These are phyloP conservation scores for Boulengeromyrus knoepffleri DNA, from an alignment of 2,113 vertebrate genomes.

Conservation along the genomic window DNA sequence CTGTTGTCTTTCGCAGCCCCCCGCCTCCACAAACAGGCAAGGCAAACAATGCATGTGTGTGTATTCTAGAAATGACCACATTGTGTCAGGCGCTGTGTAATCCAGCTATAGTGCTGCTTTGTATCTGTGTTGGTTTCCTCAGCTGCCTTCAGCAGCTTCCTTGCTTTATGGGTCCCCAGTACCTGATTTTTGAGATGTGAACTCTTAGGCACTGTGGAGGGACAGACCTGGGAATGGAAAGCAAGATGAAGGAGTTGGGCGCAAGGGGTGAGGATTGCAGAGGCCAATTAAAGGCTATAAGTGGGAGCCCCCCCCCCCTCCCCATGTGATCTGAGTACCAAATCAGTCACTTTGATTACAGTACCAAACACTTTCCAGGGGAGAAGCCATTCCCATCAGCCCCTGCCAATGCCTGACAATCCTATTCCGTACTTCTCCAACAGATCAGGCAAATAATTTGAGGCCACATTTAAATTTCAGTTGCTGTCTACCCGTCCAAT, in stretches of 20 bases:
- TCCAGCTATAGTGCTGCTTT: background rate
- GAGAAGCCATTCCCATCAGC: background rate
- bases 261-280: background rate
- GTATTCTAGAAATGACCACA: background rate
- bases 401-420: background rate
- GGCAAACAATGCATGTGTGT: background rate
- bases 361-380: background rate
- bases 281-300: background rate
- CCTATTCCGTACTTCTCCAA: background rate
- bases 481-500: background rate
- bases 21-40: background rate
- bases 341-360: background rate
- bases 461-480: background rate
- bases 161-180: background rate
- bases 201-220: background rate
- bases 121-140: background rate
- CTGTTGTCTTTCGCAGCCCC: background rate
- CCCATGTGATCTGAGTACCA: background rate
- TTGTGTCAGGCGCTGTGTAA: background rate
- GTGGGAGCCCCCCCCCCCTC: background rate
- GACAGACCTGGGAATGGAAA: background rate
- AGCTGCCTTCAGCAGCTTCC: background rate
- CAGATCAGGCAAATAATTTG: background rate
- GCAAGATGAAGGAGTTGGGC: background rate
- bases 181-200: background rate